A percentile compares a stretch with the other conserved stretches of the same genome.
Conservation (phyloP, 1,140 invertebrate species). For the Physella acuta region DNA sequence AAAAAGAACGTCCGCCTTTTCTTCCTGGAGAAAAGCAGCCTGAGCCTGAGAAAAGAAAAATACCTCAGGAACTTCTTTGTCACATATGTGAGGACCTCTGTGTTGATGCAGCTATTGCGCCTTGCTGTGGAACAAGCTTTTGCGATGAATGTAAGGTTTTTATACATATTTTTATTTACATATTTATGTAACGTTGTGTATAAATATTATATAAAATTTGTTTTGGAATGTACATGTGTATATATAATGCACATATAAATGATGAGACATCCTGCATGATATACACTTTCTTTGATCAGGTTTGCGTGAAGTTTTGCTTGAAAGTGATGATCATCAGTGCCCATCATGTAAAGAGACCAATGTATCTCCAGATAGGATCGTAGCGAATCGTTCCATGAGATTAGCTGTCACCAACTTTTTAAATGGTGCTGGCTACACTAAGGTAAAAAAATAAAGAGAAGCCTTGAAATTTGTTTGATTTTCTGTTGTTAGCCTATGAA, state of each 20-base stretch:
- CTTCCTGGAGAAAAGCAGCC: conserved; percentile 62
- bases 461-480: too few species aligned
- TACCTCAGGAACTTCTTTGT: conserved; percentile 89
- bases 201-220: conserved; percentile 1
- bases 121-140: conserved; percentile 95
- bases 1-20: conserved; percentile 70
- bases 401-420: conserved; percentile 85
- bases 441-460: conserved; percentile 35
- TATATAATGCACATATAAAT: neutral
- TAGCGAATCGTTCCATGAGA: conserved; percentile 87
- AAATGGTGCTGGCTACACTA: conserved; percentile 83
- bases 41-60: conserved; percentile 67
- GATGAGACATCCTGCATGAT: neutral
- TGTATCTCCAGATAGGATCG: conserved; percentile 87
- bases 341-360: conserved; percentile 90
- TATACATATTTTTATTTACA: neutral
- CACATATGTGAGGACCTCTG: conserved; percentile 90
- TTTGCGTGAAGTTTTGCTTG: conserved; percentile 81
- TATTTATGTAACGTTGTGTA: neutral
- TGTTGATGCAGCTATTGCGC: conserved; percentile 92
- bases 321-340: conserved; percentile 92
- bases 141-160: conserved; percentile 90
- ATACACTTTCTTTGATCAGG: conserved; percentile 64
- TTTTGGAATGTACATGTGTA: too few species aligned
- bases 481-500: too few species aligned